Conservation (phyloP, 2,888 invertebrate genomes). For the Platycheirus rosarum region DNA sequence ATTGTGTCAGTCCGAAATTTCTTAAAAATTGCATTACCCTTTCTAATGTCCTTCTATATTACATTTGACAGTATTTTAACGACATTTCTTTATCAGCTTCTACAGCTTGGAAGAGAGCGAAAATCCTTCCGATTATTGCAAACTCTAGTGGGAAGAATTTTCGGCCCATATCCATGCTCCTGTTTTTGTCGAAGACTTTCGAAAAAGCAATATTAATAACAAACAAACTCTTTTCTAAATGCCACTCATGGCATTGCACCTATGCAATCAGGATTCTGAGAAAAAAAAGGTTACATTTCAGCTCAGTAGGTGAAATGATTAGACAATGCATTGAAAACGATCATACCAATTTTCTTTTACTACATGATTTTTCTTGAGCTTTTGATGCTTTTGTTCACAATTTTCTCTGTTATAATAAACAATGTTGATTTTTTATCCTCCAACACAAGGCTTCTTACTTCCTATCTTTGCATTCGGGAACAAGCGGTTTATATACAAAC, state of each 20-base stretch:
- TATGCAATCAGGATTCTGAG: not conserved
- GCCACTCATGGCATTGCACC: not conserved
- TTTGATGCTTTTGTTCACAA: not conserved
- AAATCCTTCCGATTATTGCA: not conserved
- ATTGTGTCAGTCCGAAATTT: not conserved
- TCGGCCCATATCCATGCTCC: slow-evolving; percentile 4
- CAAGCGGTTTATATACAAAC: too few species aligned
- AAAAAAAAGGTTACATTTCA: not conserved
- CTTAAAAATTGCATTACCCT: not conserved
- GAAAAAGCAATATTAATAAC: slow-evolving; percentile 1
- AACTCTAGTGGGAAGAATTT: slow-evolving; percentile 1
- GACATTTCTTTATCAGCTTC: not conserved
- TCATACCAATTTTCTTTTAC: slow-evolving; percentile 1
- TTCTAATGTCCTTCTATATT: not conserved
- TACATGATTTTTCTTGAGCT: not conserved
- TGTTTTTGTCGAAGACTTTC: not conserved
- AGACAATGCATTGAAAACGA: not conserved
- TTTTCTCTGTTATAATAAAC: too few species aligned
- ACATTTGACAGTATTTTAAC: not conserved
- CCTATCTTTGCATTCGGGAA: too few species aligned
- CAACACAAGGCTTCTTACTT: too few species aligned
- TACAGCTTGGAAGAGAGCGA: slow-evolving; percentile 1
- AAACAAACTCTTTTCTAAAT: not conserved
- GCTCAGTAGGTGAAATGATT: not conserved
- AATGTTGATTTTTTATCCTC: too few species aligned